Evolutionary conservation across 2,888 invertebrate genomes (phyloP).

Genomic region (Gastrophysa polygoni): DNA sequence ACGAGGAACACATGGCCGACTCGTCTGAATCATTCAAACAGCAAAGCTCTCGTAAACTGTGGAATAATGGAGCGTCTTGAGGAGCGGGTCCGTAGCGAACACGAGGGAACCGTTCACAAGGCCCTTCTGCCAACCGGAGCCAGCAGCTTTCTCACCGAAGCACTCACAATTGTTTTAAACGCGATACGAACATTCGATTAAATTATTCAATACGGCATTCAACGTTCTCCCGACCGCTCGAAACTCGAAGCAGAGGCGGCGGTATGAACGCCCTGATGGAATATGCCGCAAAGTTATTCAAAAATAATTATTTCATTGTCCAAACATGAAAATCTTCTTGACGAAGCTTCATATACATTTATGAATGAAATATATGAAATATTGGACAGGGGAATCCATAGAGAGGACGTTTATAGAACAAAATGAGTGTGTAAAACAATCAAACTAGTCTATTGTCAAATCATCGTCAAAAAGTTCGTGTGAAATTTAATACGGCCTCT

Average conservation of each 20-base stretch:
- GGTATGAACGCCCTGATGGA: too few species aligned
- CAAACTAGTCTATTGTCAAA: too few species aligned
- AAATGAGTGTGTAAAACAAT: too few species aligned
- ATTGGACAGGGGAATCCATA: too few species aligned
- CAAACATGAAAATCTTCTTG: too few species aligned
- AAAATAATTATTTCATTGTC: too few species aligned
- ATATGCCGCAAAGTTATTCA: too few species aligned
- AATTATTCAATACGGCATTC: slow-evolving; percentile 30
- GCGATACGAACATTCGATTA: slow-evolving; percentile 33
- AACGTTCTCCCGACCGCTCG: slow-evolving; percentile 16
- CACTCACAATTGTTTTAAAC: slow-evolving; percentile 34
- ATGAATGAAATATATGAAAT: too few species aligned
- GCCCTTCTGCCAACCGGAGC: slow-evolving; percentile 6
- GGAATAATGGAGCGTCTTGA: slow-evolving; percentile 9
- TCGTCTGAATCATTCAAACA: slow-evolving; percentile 10
- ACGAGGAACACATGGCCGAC: background rate
- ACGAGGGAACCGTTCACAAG: slow-evolving; percentile 14
- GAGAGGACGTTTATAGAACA: too few species aligned
- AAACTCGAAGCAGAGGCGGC: background rate
- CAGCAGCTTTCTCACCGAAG: slow-evolving; percentile 23
- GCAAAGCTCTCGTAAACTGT: background rate
- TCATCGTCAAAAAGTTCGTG: too few species aligned
- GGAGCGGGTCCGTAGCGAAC: slow-evolving; percentile 9
- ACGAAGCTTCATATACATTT: too few species aligned
- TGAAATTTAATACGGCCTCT: too few species aligned